These are phyloP conservation scores for Seira ritae DNA, from an alignment of 2,888 invertebrate species.

Conservation along the genomic window DNA sequence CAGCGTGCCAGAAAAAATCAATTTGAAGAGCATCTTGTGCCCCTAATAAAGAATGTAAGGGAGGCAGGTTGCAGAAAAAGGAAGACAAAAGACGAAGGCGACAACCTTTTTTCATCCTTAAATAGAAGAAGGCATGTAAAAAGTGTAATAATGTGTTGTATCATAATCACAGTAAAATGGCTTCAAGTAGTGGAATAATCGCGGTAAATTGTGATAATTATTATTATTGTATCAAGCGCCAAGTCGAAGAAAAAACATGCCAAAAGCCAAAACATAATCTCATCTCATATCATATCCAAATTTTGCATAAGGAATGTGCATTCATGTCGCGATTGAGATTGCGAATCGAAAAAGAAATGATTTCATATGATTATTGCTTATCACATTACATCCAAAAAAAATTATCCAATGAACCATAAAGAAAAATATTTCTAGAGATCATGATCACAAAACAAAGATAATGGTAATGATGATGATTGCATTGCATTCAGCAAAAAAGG, in stretches of 20 bases:
- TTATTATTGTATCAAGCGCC: conserved; percentile 30
- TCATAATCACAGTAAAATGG: conserved; percentile 10
- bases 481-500: conserved; percentile 51
- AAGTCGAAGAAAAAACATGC: conserved; percentile 45
- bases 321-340: neutral
- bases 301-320: neutral
- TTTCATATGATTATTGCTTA: conserved; percentile 57
- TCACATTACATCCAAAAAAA: conserved; percentile 43
- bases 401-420: neutral
- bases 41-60: conserved; percentile 6
- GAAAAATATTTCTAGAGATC: neutral
- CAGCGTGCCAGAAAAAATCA: neutral
- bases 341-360: conserved; percentile 19
- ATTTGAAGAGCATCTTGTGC: conserved; percentile 8
- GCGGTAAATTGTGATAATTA: conserved; percentile 52
- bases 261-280: neutral
- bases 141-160: conserved; percentile 29
- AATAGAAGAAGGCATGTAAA: conserved; percentile 52
- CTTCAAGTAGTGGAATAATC: conserved; percentile 29
- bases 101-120: conserved; percentile 64
- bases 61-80: conserved; percentile 46
- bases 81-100: conserved; percentile 65
- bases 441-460: conserved; percentile 22
- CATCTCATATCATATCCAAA: neutral
- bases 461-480: conserved; percentile 48